Evolutionary conservation across 2,888 invertebrate species (phyloP).

Genomic region (Eumacrocentrus americanus): DNA sequence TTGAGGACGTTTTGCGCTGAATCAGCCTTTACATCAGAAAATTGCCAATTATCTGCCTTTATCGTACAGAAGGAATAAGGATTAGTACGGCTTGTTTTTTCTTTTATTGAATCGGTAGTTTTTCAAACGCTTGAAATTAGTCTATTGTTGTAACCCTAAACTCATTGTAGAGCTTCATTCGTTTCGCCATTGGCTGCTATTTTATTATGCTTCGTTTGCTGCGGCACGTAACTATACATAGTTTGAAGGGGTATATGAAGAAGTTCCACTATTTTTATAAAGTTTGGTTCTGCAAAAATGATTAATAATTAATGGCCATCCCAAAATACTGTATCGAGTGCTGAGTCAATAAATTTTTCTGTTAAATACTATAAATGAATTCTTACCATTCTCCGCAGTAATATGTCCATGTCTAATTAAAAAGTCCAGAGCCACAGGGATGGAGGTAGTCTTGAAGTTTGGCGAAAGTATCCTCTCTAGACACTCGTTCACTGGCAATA

Average conservation of each 20-base stretch:
- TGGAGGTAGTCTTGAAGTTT: constrained; percentile 93
- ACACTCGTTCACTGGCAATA: constrained; percentile 82
- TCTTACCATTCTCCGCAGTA: constrained; percentile 84
- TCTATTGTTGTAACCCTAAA: constrained; percentile 39
- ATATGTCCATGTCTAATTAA: constrained; percentile 89
- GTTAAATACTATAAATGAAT: neutral
- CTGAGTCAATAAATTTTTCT: neutral
- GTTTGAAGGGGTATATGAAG: constrained; percentile 87
- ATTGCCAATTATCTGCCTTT: neutral
- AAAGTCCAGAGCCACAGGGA: constrained; percentile 90
- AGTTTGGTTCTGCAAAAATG: constrained; percentile 78
- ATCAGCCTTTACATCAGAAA: no score
- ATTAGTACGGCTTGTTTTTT: constrained; percentile 5
- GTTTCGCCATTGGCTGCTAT: constrained; percentile 59
- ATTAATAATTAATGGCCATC: neutral
- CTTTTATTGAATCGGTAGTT: no score
- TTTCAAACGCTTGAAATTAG: constrained; percentile 46
- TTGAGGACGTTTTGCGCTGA: no score
- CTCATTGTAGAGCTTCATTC: constrained; percentile 51
- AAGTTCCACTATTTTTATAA: constrained; percentile 82
- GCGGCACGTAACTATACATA: constrained; percentile 69
- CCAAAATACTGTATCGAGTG: neutral
- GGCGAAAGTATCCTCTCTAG: constrained; percentile 80
- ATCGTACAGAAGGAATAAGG: neutral
- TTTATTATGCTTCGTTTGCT: constrained; percentile 60